Evolutionary conservation across 1,140 invertebrate species (phyloP).

Genomic region (Anagrus nilaparvatae): DNA sequence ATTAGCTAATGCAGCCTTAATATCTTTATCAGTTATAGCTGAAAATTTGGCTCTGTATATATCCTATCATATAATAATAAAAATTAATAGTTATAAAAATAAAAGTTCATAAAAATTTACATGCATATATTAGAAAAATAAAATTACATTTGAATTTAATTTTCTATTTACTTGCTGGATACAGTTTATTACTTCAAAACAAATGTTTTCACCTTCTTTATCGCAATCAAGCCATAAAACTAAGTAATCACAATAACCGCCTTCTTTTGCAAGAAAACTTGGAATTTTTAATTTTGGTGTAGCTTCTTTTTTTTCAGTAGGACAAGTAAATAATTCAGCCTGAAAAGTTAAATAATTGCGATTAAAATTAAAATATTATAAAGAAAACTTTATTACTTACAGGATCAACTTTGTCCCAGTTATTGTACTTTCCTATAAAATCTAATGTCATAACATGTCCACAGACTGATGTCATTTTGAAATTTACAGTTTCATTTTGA

Average conservation of each 20-base stretch:
- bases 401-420: constrained; percentile 97
- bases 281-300: constrained; percentile 90
- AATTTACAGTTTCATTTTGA: constrained; percentile 58
- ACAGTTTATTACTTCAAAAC: constrained; percentile 84
- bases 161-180: constrained; percentile 37
- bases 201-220: constrained; percentile 99
- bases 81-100: constrained; percentile 6
- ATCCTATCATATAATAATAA: constrained; percentile 44
- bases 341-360: constrained; percentile 25
- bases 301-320: constrained; percentile 94
- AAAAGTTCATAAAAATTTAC: neutral
- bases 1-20: constrained; percentile 84
- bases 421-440: constrained; percentile 93
- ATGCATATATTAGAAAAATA: neutral
- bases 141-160: constrained; percentile 36
- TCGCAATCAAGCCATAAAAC: constrained; percentile 99
- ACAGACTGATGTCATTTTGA: constrained; percentile 97
- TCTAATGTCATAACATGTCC: constrained; percentile 96
- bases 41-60: constrained; percentile 91
- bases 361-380: neutral
- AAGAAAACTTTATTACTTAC: constrained; percentile 42
- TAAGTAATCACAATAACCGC: constrained; percentile 76
- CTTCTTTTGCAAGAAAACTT: constrained; percentile 80
- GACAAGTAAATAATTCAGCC: constrained; percentile 84
- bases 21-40: constrained; percentile 96